Evolutionary conservation across 2,797 vertebrate species (phyloP), one percentile per base, ranked within the genome.

Genomic region (Sebastes steindachneri): DNA sequence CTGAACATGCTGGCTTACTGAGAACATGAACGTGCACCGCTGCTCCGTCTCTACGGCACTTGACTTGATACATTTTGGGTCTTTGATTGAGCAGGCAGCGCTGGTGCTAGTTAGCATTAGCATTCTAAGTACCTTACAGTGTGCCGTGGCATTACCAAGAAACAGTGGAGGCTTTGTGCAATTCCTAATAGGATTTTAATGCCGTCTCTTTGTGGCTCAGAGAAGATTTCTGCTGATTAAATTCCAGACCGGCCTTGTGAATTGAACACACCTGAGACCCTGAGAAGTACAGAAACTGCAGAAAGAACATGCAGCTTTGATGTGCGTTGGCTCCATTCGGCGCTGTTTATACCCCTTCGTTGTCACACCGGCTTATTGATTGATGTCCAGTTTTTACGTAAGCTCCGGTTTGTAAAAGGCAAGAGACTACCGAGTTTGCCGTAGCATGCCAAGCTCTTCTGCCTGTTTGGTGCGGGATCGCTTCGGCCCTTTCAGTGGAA

Each of bases 181-280:
- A 4, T 45, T 79, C 59, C 58, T 95, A 95, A 95, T 95, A 93
- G 93, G 94, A 95, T 96, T 96, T 93, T 91, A 93, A 94, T 95
- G 91, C 92, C 82, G 79, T 85, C 91, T 89, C 87, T 88, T 90
- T 91, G 89, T 87, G 82, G 91, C 90, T 93, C 79, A 78, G 81
- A 83, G 85, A 80, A 91, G 89, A 90, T 94, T 95, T 94, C 83
- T 90, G 86, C 90, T 92, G 90, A 94, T 93, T 91, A 94, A 92
- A 93, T 93, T 92, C 90, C 89, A 87, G 66, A 58, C 79, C n/a
- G 55, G 83, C 69, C 88, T 92, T 91, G 70, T 89, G 92, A 91
- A 92, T 81, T 88, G 70, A 85, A 86, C 80, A 68, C 80, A 85
- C 80, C 83, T 90, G 75, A 83, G 77, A 77, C 12, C 37, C 51